These are phyloP conservation scores for Phyllostomus hastatus DNA, from an alignment of 2,113 vertebrate species.

Conservation along the genomic window DNA sequence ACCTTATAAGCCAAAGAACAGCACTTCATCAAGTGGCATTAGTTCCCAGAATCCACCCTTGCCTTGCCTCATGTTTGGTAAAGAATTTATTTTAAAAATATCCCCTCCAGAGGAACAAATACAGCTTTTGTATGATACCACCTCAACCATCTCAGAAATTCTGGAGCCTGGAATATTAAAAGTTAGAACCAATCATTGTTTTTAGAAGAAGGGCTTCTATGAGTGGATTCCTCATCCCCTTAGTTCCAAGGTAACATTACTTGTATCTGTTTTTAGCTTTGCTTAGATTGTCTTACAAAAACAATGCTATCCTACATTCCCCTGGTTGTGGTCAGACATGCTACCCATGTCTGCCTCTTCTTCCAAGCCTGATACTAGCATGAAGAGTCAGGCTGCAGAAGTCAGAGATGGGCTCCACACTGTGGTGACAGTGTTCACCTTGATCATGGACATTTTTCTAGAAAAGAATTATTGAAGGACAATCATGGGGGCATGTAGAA, in stretches of 20 bases:
- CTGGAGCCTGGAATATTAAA: neutral
- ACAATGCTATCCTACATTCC: neutral
- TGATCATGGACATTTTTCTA: neutral
- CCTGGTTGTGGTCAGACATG: neutral
- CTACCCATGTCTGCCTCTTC: neutral
- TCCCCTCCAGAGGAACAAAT: neutral
- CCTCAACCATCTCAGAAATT: neutral
- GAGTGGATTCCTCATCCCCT: neutral
- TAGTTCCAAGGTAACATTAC: neutral
- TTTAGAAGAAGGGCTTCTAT: neutral
- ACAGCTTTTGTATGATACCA: neutral
- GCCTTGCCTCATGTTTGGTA: neutral
- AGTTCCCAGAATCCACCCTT: neutral
- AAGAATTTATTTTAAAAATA: constrained; percentile 26
- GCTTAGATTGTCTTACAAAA: neutral
- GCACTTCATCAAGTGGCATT: neutral
- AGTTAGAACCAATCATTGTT: neutral
- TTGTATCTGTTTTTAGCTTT: neutral
- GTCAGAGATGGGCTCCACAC: neutral
- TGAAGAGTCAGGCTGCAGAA: neutral
- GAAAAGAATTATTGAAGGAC: neutral
- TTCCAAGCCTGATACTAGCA: neutral
- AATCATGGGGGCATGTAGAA: neutral
- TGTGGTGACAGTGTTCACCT: neutral
- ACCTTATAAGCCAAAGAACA: neutral